phyloP scores from a whole-genome alignment of 1,140 invertebrate genomes.

The Drosophila bocki region DNA sequence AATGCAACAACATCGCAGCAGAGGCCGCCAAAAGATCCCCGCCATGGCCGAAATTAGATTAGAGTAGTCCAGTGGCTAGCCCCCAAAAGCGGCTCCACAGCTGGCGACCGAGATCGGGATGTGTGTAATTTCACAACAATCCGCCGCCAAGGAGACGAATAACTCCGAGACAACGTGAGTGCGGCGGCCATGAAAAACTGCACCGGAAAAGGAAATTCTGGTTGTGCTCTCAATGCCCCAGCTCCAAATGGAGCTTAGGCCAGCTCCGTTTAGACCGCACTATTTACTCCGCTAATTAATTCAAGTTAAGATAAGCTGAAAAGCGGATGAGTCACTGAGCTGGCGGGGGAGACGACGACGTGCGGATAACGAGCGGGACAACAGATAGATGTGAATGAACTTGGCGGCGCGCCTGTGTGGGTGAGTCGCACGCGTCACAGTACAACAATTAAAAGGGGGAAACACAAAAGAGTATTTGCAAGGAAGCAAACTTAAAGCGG shows the following conservation, averaged over 20 bases:
- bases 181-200: neutral
- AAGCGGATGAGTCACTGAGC: slow-evolving; percentile 19
- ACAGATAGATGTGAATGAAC: slow-evolving; percentile 41
- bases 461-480: slow-evolving; percentile 20
- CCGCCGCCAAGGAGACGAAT: slow-evolving; percentile 24
- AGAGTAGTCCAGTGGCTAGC: neutral
- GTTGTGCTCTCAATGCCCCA: slow-evolving; percentile 18
- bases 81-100: neutral
- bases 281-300: slow-evolving; percentile 19
- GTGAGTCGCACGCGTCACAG: slow-evolving; percentile 27
- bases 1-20: neutral
- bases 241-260: slow-evolving; percentile 6
- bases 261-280: neutral
- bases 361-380: slow-evolving; percentile 7
- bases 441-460: slow-evolving; percentile 3
- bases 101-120: neutral
- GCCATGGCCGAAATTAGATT: slow-evolving; percentile 16
- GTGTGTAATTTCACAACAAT: slow-evolving; percentile 22
- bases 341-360: slow-evolving; percentile 1
- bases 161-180: slow-evolving; percentile 19
- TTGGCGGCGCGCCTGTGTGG: slow-evolving; percentile 15
- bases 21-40: neutral
- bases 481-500: neutral
- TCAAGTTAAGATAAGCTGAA: slow-evolving; percentile 21
- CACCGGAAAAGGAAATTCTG: slow-evolving; percentile 38